Conservation (phyloP, 2,113 vertebrate species). For the Cottus gobio region DNA sequence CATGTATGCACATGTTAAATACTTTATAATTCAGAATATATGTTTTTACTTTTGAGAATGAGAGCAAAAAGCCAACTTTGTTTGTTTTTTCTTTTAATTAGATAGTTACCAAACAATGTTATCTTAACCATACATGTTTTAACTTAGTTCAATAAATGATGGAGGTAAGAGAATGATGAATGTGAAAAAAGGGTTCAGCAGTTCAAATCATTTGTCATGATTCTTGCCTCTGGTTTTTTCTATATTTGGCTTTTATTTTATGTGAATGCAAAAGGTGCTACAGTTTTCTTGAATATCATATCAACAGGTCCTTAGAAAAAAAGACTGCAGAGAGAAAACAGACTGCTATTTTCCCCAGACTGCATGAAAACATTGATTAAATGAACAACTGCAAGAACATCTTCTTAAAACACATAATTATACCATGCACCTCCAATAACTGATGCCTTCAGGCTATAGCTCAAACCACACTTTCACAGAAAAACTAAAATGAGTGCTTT, state of each 20-base stretch:
- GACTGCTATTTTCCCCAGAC: background rate
- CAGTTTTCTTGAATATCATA: background rate
- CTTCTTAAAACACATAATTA: background rate
- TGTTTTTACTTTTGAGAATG: background rate
- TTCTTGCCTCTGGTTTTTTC: background rate
- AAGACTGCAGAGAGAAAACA: background rate
- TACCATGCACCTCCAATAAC: background rate
- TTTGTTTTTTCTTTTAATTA: background rate
- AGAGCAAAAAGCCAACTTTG: background rate
- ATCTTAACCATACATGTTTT: background rate
- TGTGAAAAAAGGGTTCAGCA: background rate
- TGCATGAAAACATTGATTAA: background rate
- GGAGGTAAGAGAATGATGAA: background rate
- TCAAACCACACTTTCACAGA: slow-evolving; percentile 2
- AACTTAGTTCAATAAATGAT: background rate
- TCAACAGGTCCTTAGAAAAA: background rate
- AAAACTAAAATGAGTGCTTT: background rate
- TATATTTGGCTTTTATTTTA: background rate
- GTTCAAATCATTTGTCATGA: background rate
- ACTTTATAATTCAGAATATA: background rate
- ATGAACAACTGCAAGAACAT: background rate
- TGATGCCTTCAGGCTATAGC: background rate
- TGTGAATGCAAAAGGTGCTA: background rate
- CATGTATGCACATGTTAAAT: background rate
- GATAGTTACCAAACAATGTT: background rate